A percentile compares a stretch with the other conserved stretches of the same genome.
Evolutionary conservation across 2,113 vertebrate species (phyloP).

Genomic region (Pogonocichla stellata): DNA sequence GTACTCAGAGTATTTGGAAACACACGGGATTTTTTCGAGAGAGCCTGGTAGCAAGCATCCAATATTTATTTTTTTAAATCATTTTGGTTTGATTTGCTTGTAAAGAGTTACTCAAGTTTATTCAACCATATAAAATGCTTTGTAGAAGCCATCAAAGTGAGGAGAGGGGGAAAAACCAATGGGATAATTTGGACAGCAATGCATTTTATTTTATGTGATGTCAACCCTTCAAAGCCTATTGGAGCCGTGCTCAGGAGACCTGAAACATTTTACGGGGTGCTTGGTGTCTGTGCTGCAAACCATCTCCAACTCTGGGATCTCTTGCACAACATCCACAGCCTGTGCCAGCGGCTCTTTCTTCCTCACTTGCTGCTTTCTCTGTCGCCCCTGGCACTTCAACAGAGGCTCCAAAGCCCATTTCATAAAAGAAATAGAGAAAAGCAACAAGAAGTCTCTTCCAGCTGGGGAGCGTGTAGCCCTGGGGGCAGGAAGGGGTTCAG

Average conservation of each 20-base stretch:
- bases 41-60: neutral
- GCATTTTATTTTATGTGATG: constrained; percentile 69
- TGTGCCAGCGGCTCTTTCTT: neutral
- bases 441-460: neutral
- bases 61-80: neutral
- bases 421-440: neutral
- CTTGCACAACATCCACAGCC: neutral
- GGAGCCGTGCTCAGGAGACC: constrained; percentile 32
- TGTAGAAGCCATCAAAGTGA: constrained; percentile 67
- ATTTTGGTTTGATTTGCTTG: constrained; percentile 63
- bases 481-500: neutral
- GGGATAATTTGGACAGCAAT: constrained; percentile 59
- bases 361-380: neutral
- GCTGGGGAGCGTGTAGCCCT: neutral
- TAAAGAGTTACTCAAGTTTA: constrained; percentile 63
- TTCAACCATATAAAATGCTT: constrained; percentile 71
- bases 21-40: constrained; percentile 13
- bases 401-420: neutral
- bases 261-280: neutral
- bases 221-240: constrained; percentile 71
- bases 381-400: neutral
- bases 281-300: constrained; percentile 25
- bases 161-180: constrained; percentile 19
- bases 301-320: constrained; percentile 22
- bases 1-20: constrained; percentile 44